Conservation (phyloP, 1,140 invertebrate genomes). For the Polypedilum pembai region DNA sequence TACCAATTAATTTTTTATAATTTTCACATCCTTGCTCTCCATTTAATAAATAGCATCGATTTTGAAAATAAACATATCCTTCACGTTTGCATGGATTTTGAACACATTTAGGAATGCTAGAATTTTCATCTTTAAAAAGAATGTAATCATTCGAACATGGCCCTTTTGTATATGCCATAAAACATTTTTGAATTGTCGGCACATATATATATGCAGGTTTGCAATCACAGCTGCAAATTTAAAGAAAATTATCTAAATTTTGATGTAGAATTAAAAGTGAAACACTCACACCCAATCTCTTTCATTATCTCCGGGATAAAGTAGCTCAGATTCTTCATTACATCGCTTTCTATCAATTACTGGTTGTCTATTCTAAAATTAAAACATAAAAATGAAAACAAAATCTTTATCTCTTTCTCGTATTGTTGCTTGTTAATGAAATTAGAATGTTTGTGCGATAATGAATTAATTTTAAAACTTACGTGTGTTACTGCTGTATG, state of each 20-base stretch:
- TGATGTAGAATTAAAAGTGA: not conserved
- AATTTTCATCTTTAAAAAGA: constrained; percentile 44
- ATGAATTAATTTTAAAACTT: not conserved
- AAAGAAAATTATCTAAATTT: constrained; percentile 1
- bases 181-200: constrained; percentile 51
- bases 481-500: not conserved
- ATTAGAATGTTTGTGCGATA: not conserved
- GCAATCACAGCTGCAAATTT: constrained; percentile 14
- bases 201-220: constrained; percentile 52
- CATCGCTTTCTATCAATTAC: constrained; percentile 50
- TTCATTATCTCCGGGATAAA: constrained; percentile 53
- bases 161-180: constrained; percentile 52
- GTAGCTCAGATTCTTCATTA: constrained; percentile 50
- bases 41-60: constrained; percentile 47
- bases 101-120: constrained; percentile 50
- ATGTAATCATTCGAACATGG: constrained; percentile 51
- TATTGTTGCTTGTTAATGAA: not conserved
- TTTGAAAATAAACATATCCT: constrained; percentile 46
- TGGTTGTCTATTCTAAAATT: constrained; percentile 50
- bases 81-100: constrained; percentile 50
- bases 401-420: not conserved
- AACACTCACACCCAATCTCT: constrained; percentile 52
- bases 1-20: constrained; percentile 32
- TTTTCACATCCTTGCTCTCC: constrained; percentile 42
- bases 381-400: constrained; percentile 26